Evolutionary conservation across 2,113 vertebrate genomes (phyloP), one percentile per base, ranked within the genome.

Genomic region (Machaerirhynchus nigripectus): DNA sequence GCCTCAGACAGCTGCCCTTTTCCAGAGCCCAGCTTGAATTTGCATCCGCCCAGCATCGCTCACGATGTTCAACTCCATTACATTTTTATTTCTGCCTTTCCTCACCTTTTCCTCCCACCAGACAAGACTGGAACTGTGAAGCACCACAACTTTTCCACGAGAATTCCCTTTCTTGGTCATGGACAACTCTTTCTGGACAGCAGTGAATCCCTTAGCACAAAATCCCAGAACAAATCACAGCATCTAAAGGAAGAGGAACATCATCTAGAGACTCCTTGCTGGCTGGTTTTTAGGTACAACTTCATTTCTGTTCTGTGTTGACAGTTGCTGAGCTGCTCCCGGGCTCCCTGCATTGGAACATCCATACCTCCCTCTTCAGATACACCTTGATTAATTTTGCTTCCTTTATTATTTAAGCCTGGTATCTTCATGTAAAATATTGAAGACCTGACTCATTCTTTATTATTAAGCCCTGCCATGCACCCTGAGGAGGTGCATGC

Each of bases 331-430:
- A 84, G 88, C 56, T 56, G 75, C 55, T 93, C 63, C 69, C 0
- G 0, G 78, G 49, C 69, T 84, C 55, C 15, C 63, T 39, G 69
- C 56, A 13, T 20, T 55, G 73, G 59, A 84, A 78, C 13, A 30
- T 76, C 90, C 90, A 33, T 7, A 44, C 49, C 56, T 40, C 64
- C 73, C 86, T 73, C 69, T 94, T 92, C 13, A 11, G 79, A 88
- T 59, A 90, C 71, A 71, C 93, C 92, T 92, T 93, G 96, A 97
- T 93, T 95, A 93, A 95, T 97, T 96, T 93, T 44, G 21, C 86
- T 82, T 89, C 92, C 84, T 96, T 94, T 90, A 96, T 96, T 90
- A 96, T 96, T 96, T 94, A 96, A 95, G 82, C 83, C 83, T 0
- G 1, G 73, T 87, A 87, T 91, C 87, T 90, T 88, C 26, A 8